phyloP scores from a whole-genome alignment of 2,888 invertebrate genomes.

The Habrosyne pyritoides region DNA sequence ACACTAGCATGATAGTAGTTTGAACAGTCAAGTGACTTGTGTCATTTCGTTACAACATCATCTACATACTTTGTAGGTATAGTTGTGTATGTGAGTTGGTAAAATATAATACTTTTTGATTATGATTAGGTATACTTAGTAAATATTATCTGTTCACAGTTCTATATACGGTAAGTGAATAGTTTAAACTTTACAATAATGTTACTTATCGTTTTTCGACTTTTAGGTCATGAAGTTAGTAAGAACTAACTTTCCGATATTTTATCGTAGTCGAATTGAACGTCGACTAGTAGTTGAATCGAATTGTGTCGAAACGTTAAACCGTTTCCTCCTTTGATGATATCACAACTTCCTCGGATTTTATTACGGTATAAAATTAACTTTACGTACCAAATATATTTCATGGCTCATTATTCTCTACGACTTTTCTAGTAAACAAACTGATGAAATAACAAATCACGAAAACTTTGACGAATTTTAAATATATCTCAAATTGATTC shows the following conservation, averaged over 20 bases:
- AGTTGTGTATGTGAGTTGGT: conserved; percentile 17
- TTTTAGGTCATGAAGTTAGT: conserved; percentile 19
- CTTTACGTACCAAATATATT: conserved; percentile 10
- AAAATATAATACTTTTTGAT: conserved; percentile 14
- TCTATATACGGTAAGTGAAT: conserved; percentile 19
- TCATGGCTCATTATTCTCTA: conserved; percentile 3
- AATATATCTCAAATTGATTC: background rate
- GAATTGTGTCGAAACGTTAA: conserved; percentile 45
- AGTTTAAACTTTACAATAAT: no score
- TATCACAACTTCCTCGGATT: conserved; percentile 33
- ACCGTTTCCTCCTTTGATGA: conserved; percentile 35
- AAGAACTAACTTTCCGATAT: conserved; percentile 26
- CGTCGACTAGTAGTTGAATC: conserved; percentile 48
- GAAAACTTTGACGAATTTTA: background rate
- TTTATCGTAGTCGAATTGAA: conserved; percentile 40
- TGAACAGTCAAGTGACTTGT: conserved; percentile 13
- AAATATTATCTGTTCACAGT: conserved; percentile 30
- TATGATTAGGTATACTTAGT: background rate
- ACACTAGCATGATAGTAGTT: conserved; percentile 27
- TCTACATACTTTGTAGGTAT: background rate
- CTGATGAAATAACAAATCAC: conserved; percentile 8
- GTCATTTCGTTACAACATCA: background rate
- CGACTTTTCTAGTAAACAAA: conserved; percentile 9
- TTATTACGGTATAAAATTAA: conserved; percentile 26
- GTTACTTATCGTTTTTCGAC: conserved; percentile 10